phyloP scores from a whole-genome alignment of 1,140 invertebrate genomes.

The Drosophila subpulchrella region DNA sequence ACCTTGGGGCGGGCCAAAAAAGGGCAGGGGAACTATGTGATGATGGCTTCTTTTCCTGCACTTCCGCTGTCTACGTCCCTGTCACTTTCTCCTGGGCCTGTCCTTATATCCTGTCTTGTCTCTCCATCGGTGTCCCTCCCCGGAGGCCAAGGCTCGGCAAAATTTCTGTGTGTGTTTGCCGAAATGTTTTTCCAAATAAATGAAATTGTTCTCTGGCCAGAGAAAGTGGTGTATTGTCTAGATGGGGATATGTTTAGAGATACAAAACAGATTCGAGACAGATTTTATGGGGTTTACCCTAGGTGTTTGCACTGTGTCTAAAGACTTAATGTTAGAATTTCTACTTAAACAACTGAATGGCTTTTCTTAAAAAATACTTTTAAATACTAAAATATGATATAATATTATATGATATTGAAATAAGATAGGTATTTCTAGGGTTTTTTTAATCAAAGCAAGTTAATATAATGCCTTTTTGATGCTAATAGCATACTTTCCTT shows the following conservation, averaged over 20 bases:
- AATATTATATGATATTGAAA: no score
- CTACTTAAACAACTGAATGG: no score
- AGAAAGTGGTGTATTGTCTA: constrained; percentile 21
- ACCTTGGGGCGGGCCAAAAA: constrained; percentile 8
- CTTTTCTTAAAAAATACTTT: no score
- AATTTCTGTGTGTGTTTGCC: constrained; percentile 4
- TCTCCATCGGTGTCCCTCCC: constrained; percentile 11
- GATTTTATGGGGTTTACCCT: not conserved
- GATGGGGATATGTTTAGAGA: constrained; percentile 2
- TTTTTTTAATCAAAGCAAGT: no score
- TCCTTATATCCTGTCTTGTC: not conserved
- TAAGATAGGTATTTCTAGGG: no score
- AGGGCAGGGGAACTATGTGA: constrained; percentile 23
- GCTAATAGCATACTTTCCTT: no score
- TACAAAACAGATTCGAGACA: constrained; percentile 19
- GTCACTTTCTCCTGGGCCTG: not conserved
- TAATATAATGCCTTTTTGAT: no score
- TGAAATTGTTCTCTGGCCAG: constrained; percentile 25
- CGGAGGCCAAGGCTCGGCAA: constrained; percentile 27
- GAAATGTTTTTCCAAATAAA: constrained; percentile 32
- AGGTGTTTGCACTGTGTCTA: not conserved
- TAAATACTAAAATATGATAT: no score
- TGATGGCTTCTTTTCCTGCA: constrained; percentile 41
- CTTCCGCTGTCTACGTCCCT: constrained; percentile 5
- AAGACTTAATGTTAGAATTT: not conserved